Percentiles rank a stretch among this genome's conserved stretches.
phyloP scores from a whole-genome alignment of 2,888 invertebrate species.

The Isoperla grammatica region DNA sequence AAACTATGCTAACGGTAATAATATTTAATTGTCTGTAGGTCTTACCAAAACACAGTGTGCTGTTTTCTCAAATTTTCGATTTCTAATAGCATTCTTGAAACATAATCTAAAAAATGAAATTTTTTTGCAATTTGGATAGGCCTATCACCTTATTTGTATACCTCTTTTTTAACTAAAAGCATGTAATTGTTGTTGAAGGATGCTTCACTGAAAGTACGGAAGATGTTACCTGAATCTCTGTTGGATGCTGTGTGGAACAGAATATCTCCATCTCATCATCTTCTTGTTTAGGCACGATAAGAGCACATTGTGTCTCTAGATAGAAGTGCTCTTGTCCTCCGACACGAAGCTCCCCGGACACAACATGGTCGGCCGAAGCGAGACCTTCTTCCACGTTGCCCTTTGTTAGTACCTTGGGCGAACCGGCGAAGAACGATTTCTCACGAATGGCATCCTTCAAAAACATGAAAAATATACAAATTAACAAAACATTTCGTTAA shows the following conservation, averaged over 20 bases:
- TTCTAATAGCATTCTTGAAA: no score
- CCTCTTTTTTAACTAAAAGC: no score
- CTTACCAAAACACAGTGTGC: no score
- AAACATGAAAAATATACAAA: background rate
- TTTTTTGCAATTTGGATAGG: no score
- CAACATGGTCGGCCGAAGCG: constrained; percentile 59
- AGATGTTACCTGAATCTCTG: constrained; percentile 63
- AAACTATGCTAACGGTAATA: no score
- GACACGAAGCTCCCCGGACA: constrained; percentile 72
- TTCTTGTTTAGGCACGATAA: constrained; percentile 68
- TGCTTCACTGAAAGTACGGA: no score
- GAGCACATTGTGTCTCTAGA: constrained; percentile 75
- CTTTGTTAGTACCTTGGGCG: constrained; percentile 52
- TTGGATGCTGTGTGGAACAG: constrained; percentile 78
- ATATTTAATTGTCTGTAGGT: no score
- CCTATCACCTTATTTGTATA: no score
- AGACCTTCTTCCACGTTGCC: constrained; percentile 68
- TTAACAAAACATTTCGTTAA: background rate
- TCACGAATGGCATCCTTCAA: constrained; percentile 67
- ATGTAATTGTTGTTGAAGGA: no score
- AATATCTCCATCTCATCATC: constrained; percentile 81
- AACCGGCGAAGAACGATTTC: constrained; percentile 61
- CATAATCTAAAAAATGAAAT: no score
- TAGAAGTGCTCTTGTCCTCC: constrained; percentile 98
- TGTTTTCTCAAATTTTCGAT: no score